Conservation (phyloP, 2,797 vertebrate genomes). For the Chiloscyllium punctatum region DNA sequence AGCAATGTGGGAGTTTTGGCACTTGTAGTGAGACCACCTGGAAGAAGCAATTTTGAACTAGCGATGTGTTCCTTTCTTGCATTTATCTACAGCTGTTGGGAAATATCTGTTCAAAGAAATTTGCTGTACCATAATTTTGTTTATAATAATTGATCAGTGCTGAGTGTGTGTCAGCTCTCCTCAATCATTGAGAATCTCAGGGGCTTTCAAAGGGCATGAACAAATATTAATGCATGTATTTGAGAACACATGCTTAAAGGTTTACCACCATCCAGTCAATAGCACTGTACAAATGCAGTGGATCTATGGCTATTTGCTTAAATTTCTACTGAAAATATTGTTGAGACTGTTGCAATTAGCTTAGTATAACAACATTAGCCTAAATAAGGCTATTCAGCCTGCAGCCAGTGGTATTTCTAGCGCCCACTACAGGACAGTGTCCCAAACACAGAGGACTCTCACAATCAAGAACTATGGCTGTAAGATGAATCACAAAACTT, state of each 20-base stretch:
- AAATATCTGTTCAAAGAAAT: neutral
- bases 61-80: neutral
- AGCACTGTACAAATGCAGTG: neutral
- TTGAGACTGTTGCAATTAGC: neutral
- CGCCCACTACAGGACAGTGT: neutral
- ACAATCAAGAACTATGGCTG: neutral
- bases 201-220: neutral
- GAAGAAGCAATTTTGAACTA: neutral
- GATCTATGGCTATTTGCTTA: neutral
- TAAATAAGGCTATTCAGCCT: neutral
- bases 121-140: neutral
- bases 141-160: constrained; percentile 20
- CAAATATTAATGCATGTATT: neutral
- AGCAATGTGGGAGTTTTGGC: constrained; percentile 2
- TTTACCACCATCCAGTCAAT: neutral
- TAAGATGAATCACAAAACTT: neutral
- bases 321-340: neutral
- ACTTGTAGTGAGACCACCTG: neutral
- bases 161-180: constrained; percentile 27
- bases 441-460: neutral
- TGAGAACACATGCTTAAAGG: neutral
- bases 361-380: neutral
- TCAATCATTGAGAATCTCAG: constrained; percentile 20
- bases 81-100: neutral
- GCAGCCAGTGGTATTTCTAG: neutral